Percentiles rank a stretch among this genome's conserved stretches.
Evolutionary conservation across 2,797 vertebrate genomes (phyloP).

Genomic region (Sphaeramia orbicularis): DNA sequence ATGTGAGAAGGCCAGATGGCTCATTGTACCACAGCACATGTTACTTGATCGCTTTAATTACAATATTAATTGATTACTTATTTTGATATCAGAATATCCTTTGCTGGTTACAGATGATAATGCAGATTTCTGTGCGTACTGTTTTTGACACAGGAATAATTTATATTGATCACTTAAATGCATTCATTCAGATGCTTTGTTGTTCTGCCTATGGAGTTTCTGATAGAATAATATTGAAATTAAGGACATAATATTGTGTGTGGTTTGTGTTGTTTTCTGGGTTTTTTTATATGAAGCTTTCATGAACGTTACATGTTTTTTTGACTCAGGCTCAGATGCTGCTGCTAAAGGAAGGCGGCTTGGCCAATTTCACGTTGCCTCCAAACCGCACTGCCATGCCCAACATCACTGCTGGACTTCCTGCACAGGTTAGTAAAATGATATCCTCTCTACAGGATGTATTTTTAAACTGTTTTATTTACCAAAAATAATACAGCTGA

Average conservation of each 20-base stretch:
- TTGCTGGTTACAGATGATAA: neutral
- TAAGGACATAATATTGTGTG: neutral
- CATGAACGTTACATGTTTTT: neutral
- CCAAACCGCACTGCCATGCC: conserved; percentile 78
- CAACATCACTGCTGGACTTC: conserved; percentile 89
- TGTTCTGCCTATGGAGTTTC: too few relatives aligned
- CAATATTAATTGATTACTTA: conserved; percentile 26
- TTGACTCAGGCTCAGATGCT: conserved; percentile 58
- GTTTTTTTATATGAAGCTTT: neutral
- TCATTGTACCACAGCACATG: conserved; percentile 16
- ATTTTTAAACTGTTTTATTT: conserved; percentile 3
- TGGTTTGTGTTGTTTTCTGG: too few relatives aligned
- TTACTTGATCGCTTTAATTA: conserved; percentile 49
- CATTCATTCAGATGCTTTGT: too few relatives aligned
- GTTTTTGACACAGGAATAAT: neutral
- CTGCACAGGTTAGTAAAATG: conserved; percentile 76
- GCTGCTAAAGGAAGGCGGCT: conserved; percentile 79
- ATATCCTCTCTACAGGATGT: neutral
- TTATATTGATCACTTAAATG: neutral
- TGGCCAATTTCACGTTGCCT: conserved; percentile 82
- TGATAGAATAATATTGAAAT: neutral
- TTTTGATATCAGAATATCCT: neutral
- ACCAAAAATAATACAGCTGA: neutral
- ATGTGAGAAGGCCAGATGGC: conserved; percentile 40
- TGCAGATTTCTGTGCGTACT: neutral